Conservation (phyloP, 1,140 invertebrate species). For the Bombus polaris region DNA sequence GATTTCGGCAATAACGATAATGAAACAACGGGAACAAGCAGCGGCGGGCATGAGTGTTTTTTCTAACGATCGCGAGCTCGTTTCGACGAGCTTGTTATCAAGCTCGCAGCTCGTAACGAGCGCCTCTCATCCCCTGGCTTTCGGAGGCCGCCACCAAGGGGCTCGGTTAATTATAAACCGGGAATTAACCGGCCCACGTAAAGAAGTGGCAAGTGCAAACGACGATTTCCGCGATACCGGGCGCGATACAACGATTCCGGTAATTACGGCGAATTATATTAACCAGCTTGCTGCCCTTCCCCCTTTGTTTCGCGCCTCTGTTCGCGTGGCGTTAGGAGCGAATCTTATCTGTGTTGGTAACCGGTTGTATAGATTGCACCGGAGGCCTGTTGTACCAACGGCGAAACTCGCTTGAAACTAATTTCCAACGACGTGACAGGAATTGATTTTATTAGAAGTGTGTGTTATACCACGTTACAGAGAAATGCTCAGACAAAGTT, state of each 20-base stretch:
- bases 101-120: conserved; percentile 13
- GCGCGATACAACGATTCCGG: conserved; percentile 47
- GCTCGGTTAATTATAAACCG: conserved; percentile 60
- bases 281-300: conserved; percentile 42
- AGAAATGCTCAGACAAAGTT: not conserved
- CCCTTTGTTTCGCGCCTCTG: not conserved
- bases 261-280: conserved; percentile 71
- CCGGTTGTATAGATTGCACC: not conserved
- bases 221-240: conserved; percentile 34
- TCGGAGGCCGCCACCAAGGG: conserved; percentile 10
- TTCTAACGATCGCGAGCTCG: conserved; percentile 45
- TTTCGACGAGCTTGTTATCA: conserved; percentile 51
- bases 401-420: conserved; percentile 72
- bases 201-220: conserved; percentile 63
- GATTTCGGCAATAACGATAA: conserved; percentile 55
- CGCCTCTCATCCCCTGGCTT: not conserved
- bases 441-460: conserved; percentile 70
- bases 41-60: not conserved
- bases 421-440: conserved; percentile 73
- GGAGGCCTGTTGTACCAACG: conserved; percentile 64
- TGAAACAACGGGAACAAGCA: conserved; percentile 33
- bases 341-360: not conserved
- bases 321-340: conserved; percentile 3
- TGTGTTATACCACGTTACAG: not conserved
- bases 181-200: conserved; percentile 43